Conservation (phyloP, 1,140 invertebrate genomes). For the Pemphigus obesinymphae region DNA sequence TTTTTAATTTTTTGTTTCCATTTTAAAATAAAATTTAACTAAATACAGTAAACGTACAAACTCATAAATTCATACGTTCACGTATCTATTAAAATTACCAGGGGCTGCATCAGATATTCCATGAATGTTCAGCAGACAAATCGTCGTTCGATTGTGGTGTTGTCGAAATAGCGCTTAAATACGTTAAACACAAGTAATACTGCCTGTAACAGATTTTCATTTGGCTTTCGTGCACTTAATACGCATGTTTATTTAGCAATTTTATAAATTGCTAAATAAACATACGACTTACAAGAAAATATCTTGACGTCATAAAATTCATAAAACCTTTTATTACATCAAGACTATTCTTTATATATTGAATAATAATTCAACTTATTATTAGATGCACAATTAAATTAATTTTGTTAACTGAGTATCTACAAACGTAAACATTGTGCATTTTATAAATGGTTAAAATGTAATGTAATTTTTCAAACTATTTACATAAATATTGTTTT, state of each 20-base stretch:
- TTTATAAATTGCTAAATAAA: background rate
- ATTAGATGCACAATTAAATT: background rate
- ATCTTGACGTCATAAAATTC: background rate
- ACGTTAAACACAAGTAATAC: constrained; percentile 31
- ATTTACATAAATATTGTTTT: background rate
- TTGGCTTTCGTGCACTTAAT: constrained; percentile 34
- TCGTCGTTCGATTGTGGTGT: constrained; percentile 16
- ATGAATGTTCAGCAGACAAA: constrained; percentile 10
- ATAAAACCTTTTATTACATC: background rate
- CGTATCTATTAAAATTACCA: constrained; percentile 33
- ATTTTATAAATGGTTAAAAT: background rate
- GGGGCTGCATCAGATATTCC: constrained; percentile 19
- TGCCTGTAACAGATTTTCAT: constrained; percentile 37
- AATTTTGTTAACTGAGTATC: background rate
- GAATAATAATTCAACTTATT: background rate
- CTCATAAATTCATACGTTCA: background rate
- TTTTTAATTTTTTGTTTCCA: background rate
- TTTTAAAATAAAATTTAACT: constrained; percentile 18
- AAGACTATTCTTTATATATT: background rate
- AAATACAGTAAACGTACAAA: constrained; percentile 29
- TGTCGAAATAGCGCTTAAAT: constrained; percentile 30
- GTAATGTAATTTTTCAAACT: background rate
- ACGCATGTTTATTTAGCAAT: constrained; percentile 21
- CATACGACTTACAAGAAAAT: background rate
- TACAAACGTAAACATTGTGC: background rate